Percentiles rank a stretch among this genome's conserved stretches.
Conservation (phyloP, 2,888 invertebrate species). For the Ceraclea dissimilis region DNA sequence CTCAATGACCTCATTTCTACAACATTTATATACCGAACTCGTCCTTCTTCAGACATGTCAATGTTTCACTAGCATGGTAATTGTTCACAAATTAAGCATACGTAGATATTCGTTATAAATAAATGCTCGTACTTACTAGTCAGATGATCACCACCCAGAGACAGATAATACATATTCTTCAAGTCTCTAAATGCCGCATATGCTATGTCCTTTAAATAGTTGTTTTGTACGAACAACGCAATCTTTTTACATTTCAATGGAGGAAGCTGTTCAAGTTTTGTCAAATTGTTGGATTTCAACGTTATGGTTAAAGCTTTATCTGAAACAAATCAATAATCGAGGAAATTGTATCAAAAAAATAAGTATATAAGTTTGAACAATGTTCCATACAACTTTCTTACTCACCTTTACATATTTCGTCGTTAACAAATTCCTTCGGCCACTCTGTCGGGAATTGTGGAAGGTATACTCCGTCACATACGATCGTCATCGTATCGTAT, state of each 20-base stretch:
- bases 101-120: neutral
- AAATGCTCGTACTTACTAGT: constrained; percentile 35
- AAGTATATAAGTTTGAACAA: too few species aligned
- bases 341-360: neutral
- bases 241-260: constrained; percentile 38
- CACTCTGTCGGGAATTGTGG: neutral
- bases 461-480: neutral
- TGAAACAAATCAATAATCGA: constrained; percentile 34
- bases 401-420: constrained; percentile 22
- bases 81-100: too few species aligned
- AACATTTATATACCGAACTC: too few species aligned
- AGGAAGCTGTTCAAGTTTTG: constrained; percentile 41
- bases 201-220: constrained; percentile 45
- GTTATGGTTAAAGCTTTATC: constrained; percentile 44
- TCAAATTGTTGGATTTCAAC: constrained; percentile 51
- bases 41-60: too few species aligned
- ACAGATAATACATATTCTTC: constrained; percentile 45
- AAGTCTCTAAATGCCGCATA: constrained; percentile 47
- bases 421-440: neutral
- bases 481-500: neutral
- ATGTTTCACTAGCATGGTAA: too few species aligned
- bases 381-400: too few species aligned
- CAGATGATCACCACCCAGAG: constrained; percentile 50
- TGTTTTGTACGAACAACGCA: constrained; percentile 47
- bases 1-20: too few species aligned